These are phyloP conservation scores for Botia kubotai DNA, from an alignment of 2,797 vertebrate species.

Conservation along the genomic window DNA sequence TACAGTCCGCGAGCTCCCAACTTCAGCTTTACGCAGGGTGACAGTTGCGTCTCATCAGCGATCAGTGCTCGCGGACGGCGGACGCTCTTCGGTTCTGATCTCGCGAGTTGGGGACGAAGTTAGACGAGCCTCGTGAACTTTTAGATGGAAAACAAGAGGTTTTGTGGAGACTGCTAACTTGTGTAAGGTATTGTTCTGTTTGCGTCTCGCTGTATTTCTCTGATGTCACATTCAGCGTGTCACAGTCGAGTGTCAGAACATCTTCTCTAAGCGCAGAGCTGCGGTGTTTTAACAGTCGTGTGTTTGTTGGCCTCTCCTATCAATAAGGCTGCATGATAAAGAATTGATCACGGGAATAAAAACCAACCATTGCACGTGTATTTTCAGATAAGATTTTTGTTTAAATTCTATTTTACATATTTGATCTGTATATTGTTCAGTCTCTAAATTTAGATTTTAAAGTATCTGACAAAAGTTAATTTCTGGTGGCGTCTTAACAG, in stretches of 20 bases:
- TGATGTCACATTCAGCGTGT: slow-evolving; percentile 7
- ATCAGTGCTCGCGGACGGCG: slow-evolving; percentile 43
- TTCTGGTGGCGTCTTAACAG: background rate
- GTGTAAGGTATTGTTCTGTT: slow-evolving; percentile 73
- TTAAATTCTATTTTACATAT: background rate
- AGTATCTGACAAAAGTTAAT: background rate
- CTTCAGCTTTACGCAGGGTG: slow-evolving; percentile 56
- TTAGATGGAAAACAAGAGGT: slow-evolving; percentile 83
- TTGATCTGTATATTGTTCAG: background rate
- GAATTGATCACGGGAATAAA: slow-evolving; percentile 8
- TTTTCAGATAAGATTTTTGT: background rate
- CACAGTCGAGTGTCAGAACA: slow-evolving; percentile 30
- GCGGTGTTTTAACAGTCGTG: slow-evolving; percentile 23
- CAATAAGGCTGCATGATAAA: slow-evolving; percentile 19
- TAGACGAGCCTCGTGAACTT: slow-evolving; percentile 73
- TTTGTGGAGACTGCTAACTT: slow-evolving; percentile 76
- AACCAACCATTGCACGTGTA: background rate
- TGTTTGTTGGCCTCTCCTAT: slow-evolving; percentile 28
- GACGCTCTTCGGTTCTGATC: slow-evolving; percentile 54
- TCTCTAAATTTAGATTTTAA: background rate
- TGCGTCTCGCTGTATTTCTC: slow-evolving; percentile 9
- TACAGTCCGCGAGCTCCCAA: slow-evolving; percentile 65
- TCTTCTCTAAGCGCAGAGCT: slow-evolving; percentile 39
- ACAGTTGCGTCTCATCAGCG: slow-evolving; percentile 56
- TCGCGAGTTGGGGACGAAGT: slow-evolving; percentile 60